Conservation (phyloP, 2,113 vertebrate genomes). For the Galbula dea region DNA sequence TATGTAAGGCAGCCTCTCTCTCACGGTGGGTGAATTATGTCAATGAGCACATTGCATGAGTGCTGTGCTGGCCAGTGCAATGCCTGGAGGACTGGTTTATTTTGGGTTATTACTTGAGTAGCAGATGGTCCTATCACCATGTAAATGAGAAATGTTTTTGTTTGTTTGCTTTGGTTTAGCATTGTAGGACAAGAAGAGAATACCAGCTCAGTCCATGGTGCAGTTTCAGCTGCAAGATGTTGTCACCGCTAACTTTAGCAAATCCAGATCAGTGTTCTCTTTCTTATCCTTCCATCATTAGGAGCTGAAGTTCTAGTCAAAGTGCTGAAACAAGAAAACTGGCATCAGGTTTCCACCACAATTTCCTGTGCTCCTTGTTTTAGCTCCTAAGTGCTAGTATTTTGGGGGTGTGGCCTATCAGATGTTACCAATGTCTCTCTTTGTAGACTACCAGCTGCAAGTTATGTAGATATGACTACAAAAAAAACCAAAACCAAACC, state of each 20-base stretch:
- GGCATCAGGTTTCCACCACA: not conserved
- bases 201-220: not conserved
- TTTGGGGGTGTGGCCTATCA: not conserved
- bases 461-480: not conserved
- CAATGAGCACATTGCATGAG: not conserved
- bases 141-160: slow-evolving; percentile 16
- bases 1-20: not conserved
- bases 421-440: not conserved
- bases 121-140: not conserved
- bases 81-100: slow-evolving; percentile 43
- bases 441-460: slow-evolving; percentile 23
- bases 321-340: not conserved
- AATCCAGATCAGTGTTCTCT: not conserved
- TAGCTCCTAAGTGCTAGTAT: not conserved
- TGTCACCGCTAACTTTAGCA: not conserved
- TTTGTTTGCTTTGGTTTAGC: not conserved
- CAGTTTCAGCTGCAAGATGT: not conserved
- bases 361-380: not conserved
- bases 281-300: not conserved
- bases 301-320: not conserved
- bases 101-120: slow-evolving; percentile 26
- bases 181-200: not conserved
- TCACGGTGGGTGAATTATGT: not conserved
- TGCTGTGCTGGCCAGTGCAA: not conserved
- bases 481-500: not conserved